These are phyloP conservation scores for Hippocampus zosterae DNA, from an alignment of 2,113 vertebrate species.

Conservation along the genomic window DNA sequence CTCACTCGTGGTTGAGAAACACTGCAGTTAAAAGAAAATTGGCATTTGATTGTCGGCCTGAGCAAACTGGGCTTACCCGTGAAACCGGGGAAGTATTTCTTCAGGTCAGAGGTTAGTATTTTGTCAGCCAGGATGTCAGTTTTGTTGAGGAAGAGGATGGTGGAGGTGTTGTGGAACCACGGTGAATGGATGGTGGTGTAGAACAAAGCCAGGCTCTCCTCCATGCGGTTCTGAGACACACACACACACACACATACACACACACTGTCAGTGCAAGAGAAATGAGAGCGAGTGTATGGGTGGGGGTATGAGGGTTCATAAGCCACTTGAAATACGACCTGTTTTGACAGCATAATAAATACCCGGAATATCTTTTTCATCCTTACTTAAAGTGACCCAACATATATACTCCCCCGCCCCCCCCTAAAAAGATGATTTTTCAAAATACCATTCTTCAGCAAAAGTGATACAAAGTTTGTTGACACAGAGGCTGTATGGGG, in stretches of 20 bases:
- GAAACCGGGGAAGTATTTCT: slow-evolving; percentile 78
- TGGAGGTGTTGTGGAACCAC: slow-evolving; percentile 80
- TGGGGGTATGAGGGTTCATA: neutral
- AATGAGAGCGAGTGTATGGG: neutral
- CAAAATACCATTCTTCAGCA: too few species aligned
- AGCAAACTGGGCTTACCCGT: slow-evolving; percentile 59
- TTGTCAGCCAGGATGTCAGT: slow-evolving; percentile 86
- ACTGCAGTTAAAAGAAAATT: too few species aligned
- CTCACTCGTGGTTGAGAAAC: too few species aligned
- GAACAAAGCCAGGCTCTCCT: slow-evolving; percentile 85
- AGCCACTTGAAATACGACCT: neutral
- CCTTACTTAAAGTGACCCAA: too few species aligned
- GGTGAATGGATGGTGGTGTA: slow-evolving; percentile 83
- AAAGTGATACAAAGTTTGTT: too few species aligned
- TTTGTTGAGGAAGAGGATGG: slow-evolving; percentile 93
- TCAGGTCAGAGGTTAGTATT: slow-evolving; percentile 78
- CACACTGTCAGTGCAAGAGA: neutral
- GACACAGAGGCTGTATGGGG: too few species aligned
- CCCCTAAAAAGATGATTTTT: too few species aligned
- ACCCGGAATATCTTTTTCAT: neutral
- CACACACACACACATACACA: slow-evolving; percentile 1
- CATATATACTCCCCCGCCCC: too few species aligned
- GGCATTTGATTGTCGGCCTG: neutral
- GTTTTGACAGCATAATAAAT: too few species aligned
- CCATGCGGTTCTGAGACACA: slow-evolving; percentile 81